These are phyloP conservation scores for Lasiommata megera DNA, from an alignment of 2,888 invertebrate species.

Conservation along the genomic window DNA sequence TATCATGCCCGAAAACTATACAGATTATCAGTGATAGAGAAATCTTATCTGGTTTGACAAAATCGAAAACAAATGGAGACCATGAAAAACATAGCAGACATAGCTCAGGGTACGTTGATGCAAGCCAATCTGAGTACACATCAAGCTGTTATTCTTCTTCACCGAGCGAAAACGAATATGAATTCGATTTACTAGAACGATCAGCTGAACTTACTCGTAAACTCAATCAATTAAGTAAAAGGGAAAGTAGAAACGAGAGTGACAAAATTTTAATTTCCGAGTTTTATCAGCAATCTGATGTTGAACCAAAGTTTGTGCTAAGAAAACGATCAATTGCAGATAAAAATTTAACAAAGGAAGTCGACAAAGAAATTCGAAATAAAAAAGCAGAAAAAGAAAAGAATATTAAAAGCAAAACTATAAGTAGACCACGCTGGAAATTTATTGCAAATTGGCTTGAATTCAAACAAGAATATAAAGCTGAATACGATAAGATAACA, in stretches of 20 bases:
- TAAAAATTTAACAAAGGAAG: conserved; percentile 38
- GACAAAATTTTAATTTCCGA: conserved; percentile 49
- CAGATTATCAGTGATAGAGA: conserved; percentile 76
- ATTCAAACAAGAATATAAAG: conserved; percentile 81
- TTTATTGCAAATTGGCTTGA: conserved; percentile 77
- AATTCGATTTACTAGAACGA: conserved; percentile 71
- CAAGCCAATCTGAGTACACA: conserved; percentile 77
- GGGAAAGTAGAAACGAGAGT: conserved; percentile 56
- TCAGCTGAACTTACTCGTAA: conserved; percentile 72
- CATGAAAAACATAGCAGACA: conserved; percentile 58
- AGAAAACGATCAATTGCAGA: conserved; percentile 56
- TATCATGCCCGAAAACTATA: conserved; percentile 78
- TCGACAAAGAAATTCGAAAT: conserved; percentile 38
- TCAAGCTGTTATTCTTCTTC: conserved; percentile 77
- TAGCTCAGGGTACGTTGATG: conserved; percentile 74
- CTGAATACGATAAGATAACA: conserved; percentile 78
- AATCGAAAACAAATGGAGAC: conserved; percentile 57
- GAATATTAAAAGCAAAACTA: conserved; percentile 30
- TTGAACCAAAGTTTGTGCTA: conserved; percentile 45
- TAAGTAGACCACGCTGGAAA: conserved; percentile 61
- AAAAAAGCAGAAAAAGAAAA: conserved; percentile 38
- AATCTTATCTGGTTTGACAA: conserved; percentile 75
- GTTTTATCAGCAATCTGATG: conserved; percentile 36
- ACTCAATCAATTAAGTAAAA: conserved; percentile 65
- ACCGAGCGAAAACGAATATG: conserved; percentile 76